Conservation (phyloP, 2,113 vertebrate species). For the Calonectris borealis region DNA sequence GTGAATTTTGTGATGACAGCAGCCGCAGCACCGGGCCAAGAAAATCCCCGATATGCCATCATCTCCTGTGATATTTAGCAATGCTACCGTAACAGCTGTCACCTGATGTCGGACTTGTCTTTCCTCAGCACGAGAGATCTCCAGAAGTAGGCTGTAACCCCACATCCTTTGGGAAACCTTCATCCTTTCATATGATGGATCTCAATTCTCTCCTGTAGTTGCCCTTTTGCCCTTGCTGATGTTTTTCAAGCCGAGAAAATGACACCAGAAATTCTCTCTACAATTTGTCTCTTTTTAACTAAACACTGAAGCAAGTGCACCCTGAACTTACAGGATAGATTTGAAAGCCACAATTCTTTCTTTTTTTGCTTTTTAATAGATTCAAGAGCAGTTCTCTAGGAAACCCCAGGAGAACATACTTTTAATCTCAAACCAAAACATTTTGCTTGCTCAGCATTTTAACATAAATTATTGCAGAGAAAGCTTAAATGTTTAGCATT, state of each 20-base stretch:
- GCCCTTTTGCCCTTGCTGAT: neutral
- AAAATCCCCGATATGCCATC: neutral
- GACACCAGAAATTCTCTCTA: neutral
- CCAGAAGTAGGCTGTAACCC: neutral
- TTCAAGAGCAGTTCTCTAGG: neutral
- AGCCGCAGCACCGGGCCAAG: neutral
- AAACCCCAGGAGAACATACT: neutral
- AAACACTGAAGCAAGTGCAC: neutral
- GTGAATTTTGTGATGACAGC: neutral
- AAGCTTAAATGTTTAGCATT: neutral
- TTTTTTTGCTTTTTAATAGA: neutral
- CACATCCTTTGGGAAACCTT: neutral
- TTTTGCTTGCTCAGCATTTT: neutral
- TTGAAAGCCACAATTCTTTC: neutral
- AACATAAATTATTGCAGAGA: neutral
- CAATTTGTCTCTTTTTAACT: neutral
- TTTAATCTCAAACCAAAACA: neutral
- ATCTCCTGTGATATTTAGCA: neutral
- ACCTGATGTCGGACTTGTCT: neutral
- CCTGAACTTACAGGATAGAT: neutral
- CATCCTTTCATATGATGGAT: neutral
- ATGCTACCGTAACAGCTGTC: neutral
- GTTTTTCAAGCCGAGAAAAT: neutral
- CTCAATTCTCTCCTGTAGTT: neutral
- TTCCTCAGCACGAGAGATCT: neutral